Base-by-base conservation (phyloP, 2,888 invertebrate genomes). In the Luffia ferchaultella region DNA sequence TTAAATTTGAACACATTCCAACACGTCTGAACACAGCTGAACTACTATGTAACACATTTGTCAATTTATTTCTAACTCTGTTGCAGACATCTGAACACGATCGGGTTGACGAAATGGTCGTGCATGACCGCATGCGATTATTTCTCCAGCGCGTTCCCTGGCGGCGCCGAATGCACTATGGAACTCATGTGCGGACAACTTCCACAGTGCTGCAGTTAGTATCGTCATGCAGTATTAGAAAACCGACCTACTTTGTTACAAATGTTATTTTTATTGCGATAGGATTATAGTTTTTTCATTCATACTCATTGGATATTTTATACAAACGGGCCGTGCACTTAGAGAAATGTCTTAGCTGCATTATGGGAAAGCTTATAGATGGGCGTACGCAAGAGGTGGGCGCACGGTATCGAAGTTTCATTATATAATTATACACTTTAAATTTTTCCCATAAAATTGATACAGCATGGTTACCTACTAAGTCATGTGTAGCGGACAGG, bases 51-150 rank as follows among this genome's bases (percentile, higher is more conserved):
- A 40, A 7, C 15, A 9, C 15, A 40, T 15, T 9, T 40, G 15
- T 15, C 40, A 15, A 40, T 9, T 40, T 42, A 42, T 7, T 42
- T 42, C 5, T n/a, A 16, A 7, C 5, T 9, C n/a, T 42, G 3
- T 53, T 41, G 3, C 53, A 77, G 78, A 51, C 55, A 57, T 16
- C 56, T 79, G 50, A 75, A 73, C 53, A 61, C 69, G 45, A 54
- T 71, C 40, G 77, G 76, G 7, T 56, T 80, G 58, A 65, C 61
- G 15, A 60, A 65, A 48, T 63, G 62, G 53, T 59, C 70, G 20
- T 83, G 82, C 50, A 42, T 75, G 51, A 60, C 65, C 49, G 61
- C 59, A 40, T 83, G 83, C 56, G 73, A 73, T 1, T 67, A 63
- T 55, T 46, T 75, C 43, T 52, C 55, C 12, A 57, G 61, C 1